These are phyloP conservation scores for Ahaetulla prasina DNA, from an alignment of 2,113 vertebrate species.

Conservation along the genomic window DNA sequence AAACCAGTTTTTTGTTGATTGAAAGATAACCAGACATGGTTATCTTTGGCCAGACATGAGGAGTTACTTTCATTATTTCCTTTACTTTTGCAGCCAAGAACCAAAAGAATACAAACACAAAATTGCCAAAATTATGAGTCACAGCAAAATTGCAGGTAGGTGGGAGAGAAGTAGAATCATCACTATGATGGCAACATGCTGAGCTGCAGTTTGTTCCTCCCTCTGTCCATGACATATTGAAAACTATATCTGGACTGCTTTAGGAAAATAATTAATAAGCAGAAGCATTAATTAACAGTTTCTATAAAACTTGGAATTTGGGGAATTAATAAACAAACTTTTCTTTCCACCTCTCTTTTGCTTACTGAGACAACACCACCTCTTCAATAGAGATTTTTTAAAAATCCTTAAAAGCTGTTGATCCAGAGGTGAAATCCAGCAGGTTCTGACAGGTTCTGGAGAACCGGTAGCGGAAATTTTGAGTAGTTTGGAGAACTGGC, in stretches of 20 bases:
- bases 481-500: too few relatives aligned
- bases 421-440: background rate
- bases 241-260: background rate
- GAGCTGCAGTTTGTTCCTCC: background rate
- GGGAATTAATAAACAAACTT: background rate
- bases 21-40: background rate
- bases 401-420: background rate
- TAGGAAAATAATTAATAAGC: background rate
- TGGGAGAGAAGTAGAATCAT: background rate
- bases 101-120: background rate
- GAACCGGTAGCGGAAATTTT: too few relatives aligned
- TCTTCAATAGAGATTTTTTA: background rate
- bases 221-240: background rate
- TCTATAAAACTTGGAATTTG: background rate
- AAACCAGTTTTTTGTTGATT: background rate
- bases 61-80: background rate
- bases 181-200: background rate
- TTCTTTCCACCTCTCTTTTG: background rate
- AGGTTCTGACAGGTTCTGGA: too few relatives aligned
- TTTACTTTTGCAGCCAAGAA: background rate
- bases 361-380: background rate
- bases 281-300: background rate
- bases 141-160: background rate
- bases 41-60: background rate
- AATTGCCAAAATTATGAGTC: background rate